Conservation (phyloP, 2,797 vertebrate genomes). For the Perodicticus potto region DNA sequence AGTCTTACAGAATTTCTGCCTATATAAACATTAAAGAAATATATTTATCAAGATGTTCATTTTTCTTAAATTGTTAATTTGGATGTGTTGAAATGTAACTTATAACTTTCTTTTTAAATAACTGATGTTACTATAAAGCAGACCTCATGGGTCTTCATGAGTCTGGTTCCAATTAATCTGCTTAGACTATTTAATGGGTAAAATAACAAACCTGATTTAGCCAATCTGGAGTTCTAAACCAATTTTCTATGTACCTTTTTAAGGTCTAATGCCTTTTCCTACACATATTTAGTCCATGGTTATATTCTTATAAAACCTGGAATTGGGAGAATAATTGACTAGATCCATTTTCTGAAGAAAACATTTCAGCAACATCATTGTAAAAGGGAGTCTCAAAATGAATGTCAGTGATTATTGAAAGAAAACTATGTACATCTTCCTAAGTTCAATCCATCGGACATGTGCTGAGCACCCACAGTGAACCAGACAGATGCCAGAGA, state of each 20-base stretch:
- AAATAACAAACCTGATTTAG: constrained; percentile 77
- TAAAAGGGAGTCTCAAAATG: constrained; percentile 3
- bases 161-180: constrained; percentile 80
- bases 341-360: constrained; percentile 42
- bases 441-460: constrained; percentile 15
- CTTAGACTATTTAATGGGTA: constrained; percentile 77
- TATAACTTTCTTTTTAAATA: constrained; percentile 58
- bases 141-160: constrained; percentile 41
- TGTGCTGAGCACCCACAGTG: neutral
- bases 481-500: constrained; percentile 33
- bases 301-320: constrained; percentile 28
- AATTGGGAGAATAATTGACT: constrained; percentile 55
- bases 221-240: constrained; percentile 57
- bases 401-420: constrained; percentile 10
- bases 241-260: constrained; percentile 67
- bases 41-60: constrained; percentile 56
- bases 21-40: constrained; percentile 22
- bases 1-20: constrained; percentile 32
- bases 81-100: constrained; percentile 64
- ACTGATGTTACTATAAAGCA: constrained; percentile 55
- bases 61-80: constrained; percentile 64
- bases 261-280: constrained; percentile 76
- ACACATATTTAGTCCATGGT: constrained; percentile 47
- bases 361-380: neutral
- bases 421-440: neutral